Base-by-base conservation (phyloP, 2,113 vertebrate genomes). In the Uria aalge region DNA sequence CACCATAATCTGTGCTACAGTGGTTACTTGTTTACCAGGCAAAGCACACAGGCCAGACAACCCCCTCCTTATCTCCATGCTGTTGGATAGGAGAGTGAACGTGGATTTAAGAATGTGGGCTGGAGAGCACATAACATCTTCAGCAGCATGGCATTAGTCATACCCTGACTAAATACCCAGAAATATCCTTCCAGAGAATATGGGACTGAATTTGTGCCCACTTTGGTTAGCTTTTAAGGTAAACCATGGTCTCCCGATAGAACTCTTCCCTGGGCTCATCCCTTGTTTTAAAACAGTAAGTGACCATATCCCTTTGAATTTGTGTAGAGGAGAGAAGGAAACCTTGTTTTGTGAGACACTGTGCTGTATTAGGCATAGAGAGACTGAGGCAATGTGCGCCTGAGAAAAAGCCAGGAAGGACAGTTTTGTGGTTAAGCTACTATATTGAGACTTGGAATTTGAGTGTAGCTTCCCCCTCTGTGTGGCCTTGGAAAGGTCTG, bases 371-470 rank as follows among this genome's bases (percentile, higher is more conserved):
- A 85, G 79, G n/a, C 45, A 15, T 24, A 38, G 24, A 69, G 63
- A 41, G 34, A 18, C 63, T 71, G 75, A 90, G 38, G 32, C 45
- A 68, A 40, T 15, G 15, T 9, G 24, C 0, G 30, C 72, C 68
- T 74, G 59, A 88, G 78, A 90, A 90, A 76, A 68, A 88, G 47
- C 77, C 52, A 71, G 38, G n/a, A 40, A 88, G 76, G 60, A 62
- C 41, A 36, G 63, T 45, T 63, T 88, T 84, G 85, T 59, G 82
- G 90, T 90, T 93, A 63, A 86, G 73, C 72, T 96, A 8, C 88
- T 95, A 85, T 88, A 90, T 24, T 48, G 82, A 90, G 90, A 62
- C 63, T 77, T 68, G 85, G 74, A 91, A 91, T 94, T 11, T 78
- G 82, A 75, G 60, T 77, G 85, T 94, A 95, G 75, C 67, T 84